A percentile compares a stretch with the other conserved stretches of the same genome.
phyloP scores from a whole-genome alignment of 2,888 invertebrate genomes.

The Philereme vetulata region DNA sequence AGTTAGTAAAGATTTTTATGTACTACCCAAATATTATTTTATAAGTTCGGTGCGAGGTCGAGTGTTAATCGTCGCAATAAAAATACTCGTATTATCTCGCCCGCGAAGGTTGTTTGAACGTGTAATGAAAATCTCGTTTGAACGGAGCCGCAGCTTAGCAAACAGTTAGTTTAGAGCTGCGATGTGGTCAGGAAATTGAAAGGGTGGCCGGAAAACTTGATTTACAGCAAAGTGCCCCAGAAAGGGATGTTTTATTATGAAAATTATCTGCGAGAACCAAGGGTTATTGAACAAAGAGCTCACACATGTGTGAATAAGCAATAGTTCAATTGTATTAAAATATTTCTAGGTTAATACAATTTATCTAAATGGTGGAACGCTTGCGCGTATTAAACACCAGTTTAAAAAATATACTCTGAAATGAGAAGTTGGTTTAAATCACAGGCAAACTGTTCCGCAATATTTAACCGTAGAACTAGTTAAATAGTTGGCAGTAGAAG shows the following conservation, averaged over 20 bases:
- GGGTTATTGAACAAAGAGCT: slow-evolving; percentile 25
- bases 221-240: slow-evolving; percentile 73
- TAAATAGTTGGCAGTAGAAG: slow-evolving; percentile 24
- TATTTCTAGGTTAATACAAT: neutral
- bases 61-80: slow-evolving; percentile 51
- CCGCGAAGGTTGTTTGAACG: slow-evolving; percentile 55
- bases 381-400: too few species aligned
- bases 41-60: slow-evolving; percentile 26
- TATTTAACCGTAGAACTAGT: slow-evolving; percentile 8
- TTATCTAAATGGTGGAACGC: too few species aligned
- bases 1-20: too few species aligned
- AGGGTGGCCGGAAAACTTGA: slow-evolving; percentile 75
- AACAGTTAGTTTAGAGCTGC: slow-evolving; percentile 41
- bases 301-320: slow-evolving; percentile 4
- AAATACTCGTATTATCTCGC: slow-evolving; percentile 50
- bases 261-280: slow-evolving; percentile 67
- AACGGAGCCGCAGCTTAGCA: slow-evolving; percentile 45
- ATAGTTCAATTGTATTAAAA: neutral
- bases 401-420: neutral
- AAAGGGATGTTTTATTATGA: slow-evolving; percentile 78
- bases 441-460: slow-evolving; percentile 6
- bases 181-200: slow-evolving; percentile 78
- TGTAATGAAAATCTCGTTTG: slow-evolving; percentile 70
- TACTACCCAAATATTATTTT: slow-evolving; percentile 3
- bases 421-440: neutral